Conservation (phyloP, 2,113 vertebrate species). For the Melozone crissalis region DNA sequence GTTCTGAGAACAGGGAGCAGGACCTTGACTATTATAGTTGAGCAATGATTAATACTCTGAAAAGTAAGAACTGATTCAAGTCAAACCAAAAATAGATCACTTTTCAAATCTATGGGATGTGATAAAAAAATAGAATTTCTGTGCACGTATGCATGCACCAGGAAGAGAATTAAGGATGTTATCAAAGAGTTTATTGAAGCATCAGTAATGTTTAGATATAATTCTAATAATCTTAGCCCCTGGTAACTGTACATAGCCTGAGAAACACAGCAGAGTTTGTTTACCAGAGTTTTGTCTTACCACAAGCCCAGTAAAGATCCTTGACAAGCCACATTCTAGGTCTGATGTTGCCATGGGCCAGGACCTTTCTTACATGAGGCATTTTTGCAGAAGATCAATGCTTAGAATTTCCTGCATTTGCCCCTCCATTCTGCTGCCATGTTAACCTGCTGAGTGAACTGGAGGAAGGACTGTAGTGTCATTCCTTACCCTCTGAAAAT, state of each 20-base stretch:
- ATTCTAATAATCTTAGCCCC: background rate
- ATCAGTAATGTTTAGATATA: background rate
- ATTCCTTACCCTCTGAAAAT: background rate
- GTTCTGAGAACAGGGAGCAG: conserved; percentile 53
- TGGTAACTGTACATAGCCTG: background rate
- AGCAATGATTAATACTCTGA: conserved; percentile 65
- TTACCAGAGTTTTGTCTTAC: background rate
- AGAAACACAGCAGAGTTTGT: background rate
- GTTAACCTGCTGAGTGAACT: background rate
- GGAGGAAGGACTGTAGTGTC: background rate
- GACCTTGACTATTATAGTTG: conserved; percentile 71
- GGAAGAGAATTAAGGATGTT: background rate
- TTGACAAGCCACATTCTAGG: background rate
- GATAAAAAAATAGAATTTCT: background rate
- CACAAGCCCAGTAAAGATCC: background rate
- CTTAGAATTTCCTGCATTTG: background rate
- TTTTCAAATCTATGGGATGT: conserved; percentile 38
- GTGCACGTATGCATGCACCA: background rate
- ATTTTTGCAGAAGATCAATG: background rate
- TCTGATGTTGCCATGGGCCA: background rate
- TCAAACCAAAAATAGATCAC: conserved; percentile 39
- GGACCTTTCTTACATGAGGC: background rate
- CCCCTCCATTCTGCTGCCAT: background rate
- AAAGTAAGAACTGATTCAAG: conserved; percentile 58
- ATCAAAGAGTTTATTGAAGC: background rate